Conservation (phyloP, 1,140 invertebrate species). For the Helicorthomorpha holstii region DNA sequence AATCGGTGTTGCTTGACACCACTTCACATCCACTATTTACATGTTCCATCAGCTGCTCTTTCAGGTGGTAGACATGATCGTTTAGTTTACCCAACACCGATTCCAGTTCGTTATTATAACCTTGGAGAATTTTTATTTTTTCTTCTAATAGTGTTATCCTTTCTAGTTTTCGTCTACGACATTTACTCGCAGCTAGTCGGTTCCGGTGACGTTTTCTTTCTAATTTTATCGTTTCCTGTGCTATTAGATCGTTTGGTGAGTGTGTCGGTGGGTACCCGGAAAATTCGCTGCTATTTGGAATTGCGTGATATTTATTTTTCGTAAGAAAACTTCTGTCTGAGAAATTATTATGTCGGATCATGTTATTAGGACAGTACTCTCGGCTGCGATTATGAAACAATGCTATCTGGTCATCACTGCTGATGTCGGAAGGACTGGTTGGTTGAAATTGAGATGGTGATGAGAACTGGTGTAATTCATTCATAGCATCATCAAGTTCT, state of each 20-base stretch:
- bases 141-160: slow-evolving; percentile 85
- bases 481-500: slow-evolving; percentile 79
- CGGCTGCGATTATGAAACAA: slow-evolving; percentile 6
- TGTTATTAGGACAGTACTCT: slow-evolving; percentile 9
- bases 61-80: slow-evolving; percentile 78
- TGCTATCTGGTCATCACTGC: neutral
- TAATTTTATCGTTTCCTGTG: slow-evolving; percentile 84
- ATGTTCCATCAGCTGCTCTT: slow-evolving; percentile 88
- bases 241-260: slow-evolving; percentile 90
- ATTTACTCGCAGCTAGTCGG: slow-evolving; percentile 91
- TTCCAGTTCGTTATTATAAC: slow-evolving; percentile 70
- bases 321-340: no score
- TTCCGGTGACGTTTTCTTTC: slow-evolving; percentile 90
- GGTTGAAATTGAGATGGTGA: slow-evolving; percentile 11
- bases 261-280: slow-evolving; percentile 36
- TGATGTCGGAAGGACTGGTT: neutral
- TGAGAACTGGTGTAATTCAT: slow-evolving; percentile 46
- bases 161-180: slow-evolving; percentile 82
- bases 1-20: no score
- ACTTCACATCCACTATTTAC: slow-evolving; percentile 73
- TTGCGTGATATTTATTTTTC: slow-evolving; percentile 78
- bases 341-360: slow-evolving; percentile 4
- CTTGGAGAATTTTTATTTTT: slow-evolving; percentile 78
- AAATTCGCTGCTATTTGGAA: slow-evolving; percentile 49
- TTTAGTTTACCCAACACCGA: slow-evolving; percentile 65